Conservation (phyloP, 1,140 invertebrate species). For the Schmidtea mediterranea region DNA sequence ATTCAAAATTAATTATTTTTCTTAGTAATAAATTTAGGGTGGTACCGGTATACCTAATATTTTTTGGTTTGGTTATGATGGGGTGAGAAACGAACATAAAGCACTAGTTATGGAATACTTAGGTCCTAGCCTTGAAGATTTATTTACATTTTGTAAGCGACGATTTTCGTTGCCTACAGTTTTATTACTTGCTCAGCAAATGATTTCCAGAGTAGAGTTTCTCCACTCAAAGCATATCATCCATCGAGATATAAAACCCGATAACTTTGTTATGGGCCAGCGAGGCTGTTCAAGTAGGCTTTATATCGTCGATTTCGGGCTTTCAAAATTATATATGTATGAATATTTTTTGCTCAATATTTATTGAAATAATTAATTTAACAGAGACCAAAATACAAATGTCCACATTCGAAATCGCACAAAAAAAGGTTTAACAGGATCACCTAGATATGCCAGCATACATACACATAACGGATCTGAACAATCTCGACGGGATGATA, state of each 20-base stretch:
- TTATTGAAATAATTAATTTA: too few species aligned
- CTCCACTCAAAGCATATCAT: slow-evolving; percentile 38
- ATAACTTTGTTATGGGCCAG: slow-evolving; percentile 12
- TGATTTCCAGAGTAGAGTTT: slow-evolving; percentile 34
- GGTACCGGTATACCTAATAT: neutral
- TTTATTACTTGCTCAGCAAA: slow-evolving; percentile 25
- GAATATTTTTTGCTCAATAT: slow-evolving; percentile 11
- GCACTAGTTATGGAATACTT: slow-evolving; percentile 26
- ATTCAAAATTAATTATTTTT: neutral
- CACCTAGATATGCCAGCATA: slow-evolving; percentile 25
- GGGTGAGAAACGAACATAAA: slow-evolving; percentile 18
- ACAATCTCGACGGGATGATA: slow-evolving; percentile 55
- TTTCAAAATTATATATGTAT: slow-evolving; percentile 29
- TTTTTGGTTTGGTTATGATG: slow-evolving; percentile 4
- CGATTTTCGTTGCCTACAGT: slow-evolving; percentile 27
- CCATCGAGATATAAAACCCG: slow-evolving; percentile 72
- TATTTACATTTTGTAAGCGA: slow-evolving; percentile 26
- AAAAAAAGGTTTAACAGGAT: slow-evolving; percentile 10
- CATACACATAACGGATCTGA: slow-evolving; percentile 65
- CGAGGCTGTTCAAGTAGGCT: slow-evolving; percentile 9
- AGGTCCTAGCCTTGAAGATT: slow-evolving; percentile 25
- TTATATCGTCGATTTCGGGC: slow-evolving; percentile 10
- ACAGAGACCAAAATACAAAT: slow-evolving; percentile 11
- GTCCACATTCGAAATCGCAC: neutral
- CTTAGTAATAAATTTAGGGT: neutral